These are phyloP conservation scores for Drosophila kokeensis DNA, from an alignment of 2,888 invertebrate species.

Conservation along the genomic window DNA sequence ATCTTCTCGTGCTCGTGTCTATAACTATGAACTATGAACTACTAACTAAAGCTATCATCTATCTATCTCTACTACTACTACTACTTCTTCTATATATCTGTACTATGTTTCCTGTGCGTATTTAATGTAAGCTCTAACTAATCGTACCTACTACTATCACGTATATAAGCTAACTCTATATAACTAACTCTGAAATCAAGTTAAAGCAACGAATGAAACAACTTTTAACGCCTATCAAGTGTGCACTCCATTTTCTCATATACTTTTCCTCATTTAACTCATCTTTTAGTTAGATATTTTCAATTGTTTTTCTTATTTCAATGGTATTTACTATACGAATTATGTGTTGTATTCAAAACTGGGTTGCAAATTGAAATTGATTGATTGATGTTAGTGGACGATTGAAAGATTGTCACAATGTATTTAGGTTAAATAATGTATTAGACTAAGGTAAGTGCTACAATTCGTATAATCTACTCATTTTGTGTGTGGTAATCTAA, in stretches of 20 bases:
- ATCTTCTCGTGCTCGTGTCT: conserved; percentile 45
- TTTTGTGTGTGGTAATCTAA: conserved; percentile 60
- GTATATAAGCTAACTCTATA: conserved; percentile 20
- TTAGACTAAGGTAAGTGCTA: conserved; percentile 73
- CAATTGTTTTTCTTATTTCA: conserved; percentile 19
- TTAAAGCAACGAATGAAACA: conserved; percentile 49
- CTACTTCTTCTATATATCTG: conserved; percentile 28
- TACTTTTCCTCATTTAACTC: conserved; percentile 36
- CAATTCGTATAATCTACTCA: conserved; percentile 50
- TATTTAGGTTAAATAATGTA: conserved; percentile 55
- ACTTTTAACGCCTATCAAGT: conserved; percentile 40
- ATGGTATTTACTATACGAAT: conserved; percentile 22
- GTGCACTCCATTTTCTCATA: conserved; percentile 72
- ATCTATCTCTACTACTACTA: conserved; percentile 21
- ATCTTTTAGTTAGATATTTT: conserved; percentile 24
- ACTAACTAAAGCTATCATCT: conserved; percentile 35
- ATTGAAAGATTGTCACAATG: conserved; percentile 35
- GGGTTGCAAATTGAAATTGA: conserved; percentile 46
- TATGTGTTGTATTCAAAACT: conserved; percentile 54
- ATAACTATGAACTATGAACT: conserved; percentile 28
- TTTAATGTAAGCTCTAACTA: conserved; percentile 46
- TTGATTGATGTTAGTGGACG: conserved; percentile 61
- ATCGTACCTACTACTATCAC: conserved; percentile 8
- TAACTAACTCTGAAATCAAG: conserved; percentile 19
- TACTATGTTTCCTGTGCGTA: conserved; percentile 51